Evolutionary conservation across 2,797 vertebrate genomes (phyloP), one percentile per base, ranked within the genome.

Genomic region (Cirrhinus mrigala): DNA sequence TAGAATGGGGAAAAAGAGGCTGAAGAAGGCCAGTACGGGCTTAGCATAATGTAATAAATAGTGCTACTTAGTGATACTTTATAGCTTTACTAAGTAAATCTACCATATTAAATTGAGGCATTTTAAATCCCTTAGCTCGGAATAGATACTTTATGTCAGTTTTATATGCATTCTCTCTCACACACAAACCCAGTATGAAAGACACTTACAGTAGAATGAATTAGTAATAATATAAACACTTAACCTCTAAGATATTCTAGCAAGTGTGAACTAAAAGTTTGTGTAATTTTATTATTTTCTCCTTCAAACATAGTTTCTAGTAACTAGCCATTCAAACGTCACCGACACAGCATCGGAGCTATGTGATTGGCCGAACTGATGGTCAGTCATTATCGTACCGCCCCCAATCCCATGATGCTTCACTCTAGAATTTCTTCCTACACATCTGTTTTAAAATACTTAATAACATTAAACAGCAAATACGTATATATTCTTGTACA

Each of bases 321-420:
- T 52, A 8, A 9, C 22, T 24, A 81, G 27, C 64, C 79, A 79
- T 66, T 82, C 52, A 48, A 12, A 29, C 27, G 20, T n/a, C 37
- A 44, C n/a, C 2, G 3, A 11, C 37, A 16, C 5, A 15, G 22
- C n/a, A 56, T 10, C 3, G 20, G 29, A 12, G 46, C 22, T 3
- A 22, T 46, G 1, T 16, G n/a, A 85, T 81, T 81, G 78, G 78
- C 24, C 12, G 10, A 44, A 0, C 2, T 14, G 6, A 29, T 9
- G 76, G 71, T 69, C 79, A 33, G 48, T 86, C 71, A 69, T 40
- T 0, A 27, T 1, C 1, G 12, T 24, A 58, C 29, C 33, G 50
- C 62, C 16, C 18, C 20, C 84, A 92, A 37, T 91, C 93, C 94
- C 94, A 90, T 71, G 68, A 94, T 93, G 83, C 93, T 18, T 54